Evolutionary conservation across 1,140 invertebrate species (phyloP), one percentile per base, ranked within the genome.

Genomic region (Hylyphantes graminicola): DNA sequence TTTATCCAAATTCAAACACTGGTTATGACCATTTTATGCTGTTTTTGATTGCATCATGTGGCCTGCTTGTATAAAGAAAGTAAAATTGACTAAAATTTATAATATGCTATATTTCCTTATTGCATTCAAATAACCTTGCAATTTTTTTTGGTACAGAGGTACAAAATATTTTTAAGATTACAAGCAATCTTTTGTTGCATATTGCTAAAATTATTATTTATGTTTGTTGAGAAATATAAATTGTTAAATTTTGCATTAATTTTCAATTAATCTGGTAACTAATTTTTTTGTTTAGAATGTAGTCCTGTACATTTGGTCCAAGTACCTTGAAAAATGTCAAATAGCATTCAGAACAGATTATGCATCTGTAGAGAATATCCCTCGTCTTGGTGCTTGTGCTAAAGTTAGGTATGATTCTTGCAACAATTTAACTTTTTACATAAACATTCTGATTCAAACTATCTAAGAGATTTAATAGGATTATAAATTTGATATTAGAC

Each of bases 241-340:
- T 13, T 59, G 7, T 13, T 59, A n/a, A 12, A 59, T 59, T 59
- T 59, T 59, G 12, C 1, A 13, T 59, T 59, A 59, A n/a, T 59
- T 13, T 4, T 3, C 12, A 59, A 59, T 59, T 13, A 13, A 59
- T 59, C n/a, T 59, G n/a, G n/a, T 57, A 74, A 57, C 50, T 55
- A 19, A 55, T 55, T 73, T 61, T 10, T 54, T 67, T 17, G 51
- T 78, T 15, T 7, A 65, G 76, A 21, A 65, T 65, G 61, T 78
- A 9, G 64, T 78, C 15, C 76, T 78, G 9, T 54, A 67, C 19
- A 65, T 78, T 11, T 78, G 76, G 76, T 35, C 17, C 12, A n/a
- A n/a, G 5, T 78, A 67, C 54, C 61, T 78, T n/a, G 61, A 78
- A 67, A 78, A 78, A 35, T 78, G 76, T 67, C n/a, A 78, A 67